Evolutionary conservation across 2,797 vertebrate genomes (phyloP).

Genomic region (Holocentrus rufus): DNA sequence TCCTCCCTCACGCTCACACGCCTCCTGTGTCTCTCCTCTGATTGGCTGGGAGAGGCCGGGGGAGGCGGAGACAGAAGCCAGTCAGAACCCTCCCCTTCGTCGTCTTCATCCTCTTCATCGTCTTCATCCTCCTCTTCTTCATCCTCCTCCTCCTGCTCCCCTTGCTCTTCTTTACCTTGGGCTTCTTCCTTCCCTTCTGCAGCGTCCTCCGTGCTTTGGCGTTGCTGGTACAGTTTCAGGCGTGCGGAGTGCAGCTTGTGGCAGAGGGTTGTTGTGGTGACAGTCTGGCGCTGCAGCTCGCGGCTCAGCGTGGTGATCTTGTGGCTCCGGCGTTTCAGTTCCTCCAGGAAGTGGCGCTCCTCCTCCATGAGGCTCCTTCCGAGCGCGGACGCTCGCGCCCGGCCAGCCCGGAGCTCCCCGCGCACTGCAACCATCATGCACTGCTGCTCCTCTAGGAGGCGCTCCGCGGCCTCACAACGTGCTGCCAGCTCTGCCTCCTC

Average conservation of each 20-base stretch:
- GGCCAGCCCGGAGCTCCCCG: constrained; percentile 87
- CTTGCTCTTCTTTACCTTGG: constrained; percentile 38
- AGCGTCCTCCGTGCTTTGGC: constrained; percentile 41
- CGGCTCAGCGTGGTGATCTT: constrained; percentile 90
- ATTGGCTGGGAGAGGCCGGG: constrained; percentile 60
- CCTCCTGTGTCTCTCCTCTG: constrained; percentile 58
- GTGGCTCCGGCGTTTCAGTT: constrained; percentile 93
- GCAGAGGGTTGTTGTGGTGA: constrained; percentile 87
- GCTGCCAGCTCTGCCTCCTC: constrained; percentile 84
- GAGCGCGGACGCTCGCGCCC: constrained; percentile 86
- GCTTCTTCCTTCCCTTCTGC: constrained; percentile 38
- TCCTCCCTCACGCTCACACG: constrained; percentile 72
- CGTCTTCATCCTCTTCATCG: constrained; percentile 48
- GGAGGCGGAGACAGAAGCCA: constrained; percentile 75
- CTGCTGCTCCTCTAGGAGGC: constrained; percentile 86
- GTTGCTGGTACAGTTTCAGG: constrained; percentile 84
- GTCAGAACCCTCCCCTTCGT: constrained; percentile 56
- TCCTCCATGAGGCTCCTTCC: constrained; percentile 88
- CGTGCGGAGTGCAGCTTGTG: constrained; percentile 88
- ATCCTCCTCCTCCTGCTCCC: constrained; percentile 32
- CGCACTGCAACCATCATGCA: constrained; percentile 82
- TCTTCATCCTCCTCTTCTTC: constrained; percentile 44
- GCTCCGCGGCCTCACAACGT: constrained; percentile 84
- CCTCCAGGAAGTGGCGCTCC: constrained; percentile 92
- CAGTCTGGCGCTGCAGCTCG: constrained; percentile 91